Base-by-base conservation (phyloP, 2,888 invertebrate genomes). In the Pseudanteris insignis region DNA sequence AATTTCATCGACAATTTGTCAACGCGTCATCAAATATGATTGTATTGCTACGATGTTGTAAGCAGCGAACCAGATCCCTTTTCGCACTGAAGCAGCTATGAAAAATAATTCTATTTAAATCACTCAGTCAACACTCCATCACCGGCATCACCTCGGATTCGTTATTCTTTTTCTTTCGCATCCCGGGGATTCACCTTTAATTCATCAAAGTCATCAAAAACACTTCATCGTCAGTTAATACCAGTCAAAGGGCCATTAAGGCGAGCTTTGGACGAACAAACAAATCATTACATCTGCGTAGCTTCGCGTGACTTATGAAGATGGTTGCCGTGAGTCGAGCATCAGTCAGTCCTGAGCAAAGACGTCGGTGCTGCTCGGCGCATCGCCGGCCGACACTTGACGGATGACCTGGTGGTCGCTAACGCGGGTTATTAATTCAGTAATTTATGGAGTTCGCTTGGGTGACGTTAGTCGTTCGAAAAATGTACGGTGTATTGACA, bases 371-470 rank as follows among this genome's bases (percentile, higher is more conserved):
- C 8, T 41, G 70, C 70, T 77, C 75, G 77, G 76, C 75, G 67
- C 71, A 70, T 67, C 70, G 61, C 67, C 67, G 69, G 67, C 75
- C 72, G 77, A 79, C 79, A 74, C 68, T 73, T 79, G 79, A 78
- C 76, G 76, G 76, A 79, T 79, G 74, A 73, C 74, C 74, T 67
- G 64, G 69, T 70, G 50, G 74, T 71, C 69, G 72, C 72, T 71
- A 73, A 72, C 71, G 72, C 72, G 71, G 75, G 75, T 77, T 79
- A 79, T 78, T 78, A 78, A 79, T 79, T 79, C 78, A 76, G 72
- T 77, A 78, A 78, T 79, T 79, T 79, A 79, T 76, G 76, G 71
- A 70, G 67, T 67, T 73, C 77, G 77, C 78, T 79, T 78, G n/a
- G n/a, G n/a, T n/a, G n/a, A n/a, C n/a, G n/a, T n/a, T n/a, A n/a